Conservation (phyloP, 2,797 vertebrate species). For the Spinus olivaceus region DNA sequence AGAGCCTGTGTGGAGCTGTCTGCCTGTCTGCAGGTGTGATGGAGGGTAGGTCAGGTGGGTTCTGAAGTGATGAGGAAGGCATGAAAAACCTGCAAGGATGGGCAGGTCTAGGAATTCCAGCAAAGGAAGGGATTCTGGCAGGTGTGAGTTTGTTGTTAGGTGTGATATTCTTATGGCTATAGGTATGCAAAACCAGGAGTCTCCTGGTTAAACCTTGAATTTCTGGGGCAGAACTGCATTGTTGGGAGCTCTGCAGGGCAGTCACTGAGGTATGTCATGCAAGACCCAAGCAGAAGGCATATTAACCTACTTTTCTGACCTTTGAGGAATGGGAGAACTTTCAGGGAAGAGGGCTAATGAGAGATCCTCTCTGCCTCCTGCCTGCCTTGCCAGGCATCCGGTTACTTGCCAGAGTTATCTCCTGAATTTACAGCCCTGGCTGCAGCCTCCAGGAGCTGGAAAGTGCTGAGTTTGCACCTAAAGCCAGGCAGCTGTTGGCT, state of each 20-base stretch:
- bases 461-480: slow-evolving; percentile 7
- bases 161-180: not conserved
- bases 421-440: slow-evolving; percentile 32
- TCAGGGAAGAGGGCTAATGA: slow-evolving; percentile 7
- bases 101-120: not conserved
- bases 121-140: not conserved
- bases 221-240: not conserved
- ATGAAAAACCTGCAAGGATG: not conserved
- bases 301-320: slow-evolving; percentile 50
- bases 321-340: slow-evolving; percentile 2
- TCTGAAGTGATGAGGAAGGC: not conserved
- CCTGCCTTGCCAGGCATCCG: not conserved
- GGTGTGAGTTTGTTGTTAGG: accelerated
- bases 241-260: not conserved
- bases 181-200: not conserved
- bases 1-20: not conserved
- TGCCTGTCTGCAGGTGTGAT: not conserved
- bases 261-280: accelerated
- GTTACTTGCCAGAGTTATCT: slow-evolving; percentile 49
- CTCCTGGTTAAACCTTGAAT: not conserved
- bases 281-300: not conserved
- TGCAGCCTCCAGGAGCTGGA: not conserved
- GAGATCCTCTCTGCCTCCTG: not conserved
- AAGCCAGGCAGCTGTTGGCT: not conserved
- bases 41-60: accelerated